These are phyloP conservation scores for Tringa solitaria DNA, from an alignment of 2,113 vertebrate genomes.

Conservation along the genomic window DNA sequence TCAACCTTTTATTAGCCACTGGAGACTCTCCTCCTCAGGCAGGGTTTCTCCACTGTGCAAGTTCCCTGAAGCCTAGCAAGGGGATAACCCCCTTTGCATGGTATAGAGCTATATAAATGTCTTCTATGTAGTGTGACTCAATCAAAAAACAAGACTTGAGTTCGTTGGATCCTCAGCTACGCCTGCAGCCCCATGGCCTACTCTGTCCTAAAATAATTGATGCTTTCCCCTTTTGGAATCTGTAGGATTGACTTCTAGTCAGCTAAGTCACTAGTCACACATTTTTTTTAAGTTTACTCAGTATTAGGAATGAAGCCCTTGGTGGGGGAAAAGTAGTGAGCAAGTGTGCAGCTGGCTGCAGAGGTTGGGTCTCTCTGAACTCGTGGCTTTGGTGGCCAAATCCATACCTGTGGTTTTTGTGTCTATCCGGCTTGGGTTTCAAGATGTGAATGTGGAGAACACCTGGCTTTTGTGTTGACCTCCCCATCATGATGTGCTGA, in stretches of 20 bases:
- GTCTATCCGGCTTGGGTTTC: neutral
- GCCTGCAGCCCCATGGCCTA: rapidly evolving
- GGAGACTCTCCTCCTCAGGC: neutral
- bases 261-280: neutral
- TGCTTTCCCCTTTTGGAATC: neutral
- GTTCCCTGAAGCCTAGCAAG: neutral
- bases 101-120: neutral
- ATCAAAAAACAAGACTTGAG: neutral
- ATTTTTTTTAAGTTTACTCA: neutral
- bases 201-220: neutral
- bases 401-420: neutral
- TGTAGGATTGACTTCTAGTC: neutral
- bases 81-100: neutral
- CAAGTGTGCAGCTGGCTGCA: neutral
- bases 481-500: rapidly evolving
- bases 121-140: neutral
- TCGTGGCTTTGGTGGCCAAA: neutral
- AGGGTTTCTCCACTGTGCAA: neutral
- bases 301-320: neutral
- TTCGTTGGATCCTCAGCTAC: neutral
- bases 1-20: neutral
- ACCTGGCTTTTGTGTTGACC: neutral
- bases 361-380: rapidly evolving
- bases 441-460: neutral
- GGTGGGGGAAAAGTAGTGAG: neutral